Evolutionary conservation across 2,888 invertebrate genomes (phyloP).

Genomic region (Cephus pulcher): DNA sequence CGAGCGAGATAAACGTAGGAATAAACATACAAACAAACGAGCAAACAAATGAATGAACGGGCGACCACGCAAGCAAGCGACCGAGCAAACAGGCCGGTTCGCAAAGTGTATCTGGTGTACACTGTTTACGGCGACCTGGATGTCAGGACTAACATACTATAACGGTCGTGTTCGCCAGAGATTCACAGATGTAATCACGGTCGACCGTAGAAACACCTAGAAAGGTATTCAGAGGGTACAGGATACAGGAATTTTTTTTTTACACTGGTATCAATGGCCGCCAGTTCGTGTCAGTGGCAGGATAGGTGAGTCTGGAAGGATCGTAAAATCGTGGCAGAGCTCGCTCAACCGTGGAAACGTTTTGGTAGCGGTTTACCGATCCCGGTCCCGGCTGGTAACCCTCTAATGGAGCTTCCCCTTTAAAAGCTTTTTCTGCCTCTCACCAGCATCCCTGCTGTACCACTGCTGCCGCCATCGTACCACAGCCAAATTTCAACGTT

Average conservation of each 20-base stretch:
- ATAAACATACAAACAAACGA: neutral
- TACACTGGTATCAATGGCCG: neutral
- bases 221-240: neutral
- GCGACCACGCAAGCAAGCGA: neutral
- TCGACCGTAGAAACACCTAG: neutral
- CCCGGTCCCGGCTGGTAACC: constrained; percentile 6
- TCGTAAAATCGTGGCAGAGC: neutral
- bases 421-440: constrained; percentile 31
- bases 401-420: constrained; percentile 32
- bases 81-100: constrained; percentile 33
- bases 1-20: neutral
- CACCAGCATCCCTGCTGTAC: constrained; percentile 14
- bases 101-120: neutral
- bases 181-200: neutral
- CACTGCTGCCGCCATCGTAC: constrained; percentile 31
- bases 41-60: constrained; percentile 35
- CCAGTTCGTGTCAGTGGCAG: neutral
- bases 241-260: neutral
- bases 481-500: constrained; percentile 31
- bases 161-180: neutral
- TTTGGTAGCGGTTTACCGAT: neutral
- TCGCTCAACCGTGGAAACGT: constrained; percentile 4
- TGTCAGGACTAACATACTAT: neutral
- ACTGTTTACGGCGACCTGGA: neutral
- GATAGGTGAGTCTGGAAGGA: neutral